Base-by-base conservation (phyloP, 2,888 invertebrate species). In the Lithophane ornitopus region DNA sequence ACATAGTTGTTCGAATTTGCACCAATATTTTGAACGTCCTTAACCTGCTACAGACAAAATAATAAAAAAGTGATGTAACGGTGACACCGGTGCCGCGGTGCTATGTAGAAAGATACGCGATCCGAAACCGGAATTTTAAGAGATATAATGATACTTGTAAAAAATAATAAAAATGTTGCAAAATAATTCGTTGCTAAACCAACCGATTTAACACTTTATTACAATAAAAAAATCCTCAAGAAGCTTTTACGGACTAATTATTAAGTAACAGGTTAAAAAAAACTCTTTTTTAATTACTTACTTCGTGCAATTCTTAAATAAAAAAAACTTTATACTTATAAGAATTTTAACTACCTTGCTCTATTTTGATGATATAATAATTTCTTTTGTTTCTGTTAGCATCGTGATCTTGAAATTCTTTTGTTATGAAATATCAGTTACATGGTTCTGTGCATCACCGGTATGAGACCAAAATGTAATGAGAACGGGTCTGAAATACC, bases 71-170 rank as follows among this genome's bases (percentile, higher is more conserved):
- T 78, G 61, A 84, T 71, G 80, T 77, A 86, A 77, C 70, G 71
- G 39, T 70, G 63, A 65, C 67, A 66, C 46, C 62, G 1, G 59
- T 28, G 19, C 62, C 52, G n/a, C 56, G 54, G 2, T 72, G 22
- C 56, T 78, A 81, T 77, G 73, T 85, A 58, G 81, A 78, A 84
- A 82, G 61, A 70, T 56, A 77, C 69, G 46, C 62, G 62, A 67
- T 62, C n/a, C 70, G 65, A 85, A 86, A 83, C 84, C 68, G 66
- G 86, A 78, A 71, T 85, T 19, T 12, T n/a, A 69, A 66, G 26
- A 73, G 54, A 69, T 71, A 34, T n/a, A n/a, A n/a, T n/a, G n/a
- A 34, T 34, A 34, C 34, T 34, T 34, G 34, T 34, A 34, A 63
- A 70, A 39, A 41, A 63, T 7, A 72, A 74, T 19, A 26, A 63